phyloP scores from a whole-genome alignment of 1,140 invertebrate genomes.

The Harpegnathos saltator region DNA sequence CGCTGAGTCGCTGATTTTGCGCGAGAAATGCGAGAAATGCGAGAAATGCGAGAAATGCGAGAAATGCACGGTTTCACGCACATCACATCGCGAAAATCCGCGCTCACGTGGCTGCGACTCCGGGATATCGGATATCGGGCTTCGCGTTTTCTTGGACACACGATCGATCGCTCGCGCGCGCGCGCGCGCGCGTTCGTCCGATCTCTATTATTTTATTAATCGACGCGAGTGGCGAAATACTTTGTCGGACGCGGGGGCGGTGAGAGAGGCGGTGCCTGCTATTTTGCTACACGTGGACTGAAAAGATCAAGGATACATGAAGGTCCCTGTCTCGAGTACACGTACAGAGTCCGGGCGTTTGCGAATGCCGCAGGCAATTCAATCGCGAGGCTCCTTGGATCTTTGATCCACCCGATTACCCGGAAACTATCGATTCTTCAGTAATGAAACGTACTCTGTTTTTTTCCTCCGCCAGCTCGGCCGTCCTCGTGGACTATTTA shows the following conservation, averaged over 20 bases:
- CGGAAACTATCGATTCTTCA: not conserved
- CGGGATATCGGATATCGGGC: not conserved
- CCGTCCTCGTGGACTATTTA: not conserved
- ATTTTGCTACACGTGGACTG: constrained; percentile 15
- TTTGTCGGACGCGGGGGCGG: not conserved
- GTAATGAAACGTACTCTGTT: not conserved
- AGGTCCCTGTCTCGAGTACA: not conserved
- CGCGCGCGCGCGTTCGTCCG: not conserved
- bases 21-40: constrained; percentile 17
- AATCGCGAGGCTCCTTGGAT: not conserved
- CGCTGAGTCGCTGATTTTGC: not conserved
- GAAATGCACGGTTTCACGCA: too few relatives aligned
- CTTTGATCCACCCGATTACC: not conserved
- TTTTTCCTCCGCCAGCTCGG: not conserved
- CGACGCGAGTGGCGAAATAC: constrained; percentile 23
- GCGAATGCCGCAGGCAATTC: not conserved
- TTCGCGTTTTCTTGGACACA: constrained; percentile 26
- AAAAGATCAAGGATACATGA: constrained; percentile 40
- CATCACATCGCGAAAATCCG: not conserved
- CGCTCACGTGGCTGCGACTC: not conserved
- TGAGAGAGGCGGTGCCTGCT: constrained; percentile 10
- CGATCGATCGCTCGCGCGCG: too few relatives aligned
- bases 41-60: not conserved
- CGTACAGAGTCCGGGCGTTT: not conserved
- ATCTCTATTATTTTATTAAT: constrained; percentile 54